Evolutionary conservation across 2,888 invertebrate genomes (phyloP), one percentile per base, ranked within the genome.

Genomic region (Odontocerum albicorne): DNA sequence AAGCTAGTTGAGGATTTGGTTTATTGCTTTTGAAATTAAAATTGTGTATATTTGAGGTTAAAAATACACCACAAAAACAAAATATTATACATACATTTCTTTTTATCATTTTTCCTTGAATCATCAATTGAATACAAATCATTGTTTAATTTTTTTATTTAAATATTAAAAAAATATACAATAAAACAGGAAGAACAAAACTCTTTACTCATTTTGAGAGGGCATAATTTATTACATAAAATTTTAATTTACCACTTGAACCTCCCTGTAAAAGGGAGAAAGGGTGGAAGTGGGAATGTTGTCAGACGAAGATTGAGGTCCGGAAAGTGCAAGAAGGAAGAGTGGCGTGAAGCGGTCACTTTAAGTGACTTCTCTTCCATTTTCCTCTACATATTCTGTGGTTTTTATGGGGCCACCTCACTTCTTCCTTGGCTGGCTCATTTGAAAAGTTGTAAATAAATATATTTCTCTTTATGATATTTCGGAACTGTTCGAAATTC

Each of bases 261-360:
- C n/a, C 4, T 7, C 27, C 27, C 27, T 27, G 27, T 27, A 7
- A 7, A 27, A 27, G 27, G 27, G 4, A 27, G 27, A 7, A 27
- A 27, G 27, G 27, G 4, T 27, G 10, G 27, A 12, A n/a, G n/a
- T n/a, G n/a, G n/a, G n/a, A n/a, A n/a, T n/a, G 35, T 35, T 35
- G 35, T 8, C 35, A 35, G 35, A 12, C 12, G 4, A 35, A 35
- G 35, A 35, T 35, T 35, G 35, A 35, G n/a, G n/a, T 12, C n/a
- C 35, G 8, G 35, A 35, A 35, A 10, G 35, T 8, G 35, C 35
- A 35, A 12, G 35, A 6, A 12, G 12, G 12, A 12, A 6, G 13
- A 35, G n/a, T 12, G 13, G 7, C 35, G 4, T 35, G 6, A 27
- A 27, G 27, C 27, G 27, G 27, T 27, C 27, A 27, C 27, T 27